Evolutionary conservation across 2,113 vertebrate species (phyloP), one percentile per base, ranked within the genome.

Genomic region (Xyliphius kryptos): DNA sequence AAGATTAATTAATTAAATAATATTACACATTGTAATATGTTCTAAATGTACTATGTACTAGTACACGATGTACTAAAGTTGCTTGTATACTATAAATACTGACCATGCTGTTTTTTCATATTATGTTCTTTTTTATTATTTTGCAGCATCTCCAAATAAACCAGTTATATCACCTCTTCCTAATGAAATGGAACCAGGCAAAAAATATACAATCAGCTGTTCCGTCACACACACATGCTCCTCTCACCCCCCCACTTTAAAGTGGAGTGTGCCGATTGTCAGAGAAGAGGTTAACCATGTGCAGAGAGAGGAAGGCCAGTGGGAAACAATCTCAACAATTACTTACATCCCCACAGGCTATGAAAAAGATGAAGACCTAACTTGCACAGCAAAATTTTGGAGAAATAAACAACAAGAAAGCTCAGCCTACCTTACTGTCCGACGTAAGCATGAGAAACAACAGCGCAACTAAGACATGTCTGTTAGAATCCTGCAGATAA

Each of bases 211-310:
- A 3, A 76, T 78, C 43, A 74, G 64, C 0, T 83, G 83, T 41
- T 81, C 83, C 40, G 81, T 81, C 17, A 74, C 16, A 0, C 79
- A 85, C 72, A 80, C 81, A 1, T 81, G 81, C 67, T 26, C 71
- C 8, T 70, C 83, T 43, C 77, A 80, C 61, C 75, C 78, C 32
- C 83, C 81, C 0, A 37, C 3, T 20, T 71, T 85, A 53, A 68
- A 67, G 40, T 85, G 83, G 83, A 85, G 67, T 22, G 53, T 79
- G 21, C 56, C 36, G 3, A 11, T 48, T n/a, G 52, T 64, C 55
- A 75, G 43, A 56, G 63, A 3, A 19, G 37, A 68, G 13, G 57
- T 76, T n/a, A 63, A 19, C 1, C 50, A 83, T 9, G 40, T 44
- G 8, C 9, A 7, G 13, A 47, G 3, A 0, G 22, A 54, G 6